Conservation (phyloP, 2,113 vertebrate genomes). For the Turnix velox region DNA sequence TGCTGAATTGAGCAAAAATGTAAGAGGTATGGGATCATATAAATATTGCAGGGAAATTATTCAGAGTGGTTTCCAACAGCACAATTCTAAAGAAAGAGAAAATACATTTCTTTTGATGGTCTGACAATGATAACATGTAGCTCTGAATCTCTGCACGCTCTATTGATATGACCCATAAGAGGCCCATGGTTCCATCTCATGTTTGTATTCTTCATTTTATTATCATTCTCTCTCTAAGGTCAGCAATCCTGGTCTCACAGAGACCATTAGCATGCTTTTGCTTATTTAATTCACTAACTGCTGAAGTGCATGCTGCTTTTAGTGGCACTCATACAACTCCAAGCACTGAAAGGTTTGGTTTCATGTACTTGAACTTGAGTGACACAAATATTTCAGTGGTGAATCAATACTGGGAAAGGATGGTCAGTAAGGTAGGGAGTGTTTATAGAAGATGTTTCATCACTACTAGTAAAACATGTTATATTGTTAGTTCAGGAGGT, state of each 20-base stretch:
- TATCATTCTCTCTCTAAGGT: conserved; percentile 65
- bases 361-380: conserved; percentile 75
- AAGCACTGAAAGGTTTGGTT: conserved; percentile 65
- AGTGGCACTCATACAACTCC: conserved; percentile 64
- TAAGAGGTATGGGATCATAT: background rate
- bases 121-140: conserved; percentile 41
- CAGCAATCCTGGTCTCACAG: conserved; percentile 39
- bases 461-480: conserved; percentile 76
- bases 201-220: conserved; percentile 69
- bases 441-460: conserved; percentile 81
- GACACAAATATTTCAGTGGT: conserved; percentile 78
- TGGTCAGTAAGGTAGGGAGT: conserved; percentile 72
- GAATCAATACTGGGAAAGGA: conserved; percentile 72
- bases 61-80: background rate
- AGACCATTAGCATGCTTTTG: conserved; percentile 66
- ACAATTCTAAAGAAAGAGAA: conserved; percentile 27
- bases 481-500: conserved; percentile 79
- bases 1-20: background rate
- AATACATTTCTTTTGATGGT: conserved; percentile 4
- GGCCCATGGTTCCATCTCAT: conserved; percentile 36
- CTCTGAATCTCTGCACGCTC: conserved; percentile 22
- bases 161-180: conserved; percentile 54
- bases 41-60: conserved; percentile 14
- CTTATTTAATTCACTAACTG: conserved; percentile 69
- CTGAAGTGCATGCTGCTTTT: conserved; percentile 65